Evolutionary conservation across 2,797 vertebrate genomes (phyloP), one percentile per base, ranked within the genome.

Genomic region (Ataeniobius toweri): DNA sequence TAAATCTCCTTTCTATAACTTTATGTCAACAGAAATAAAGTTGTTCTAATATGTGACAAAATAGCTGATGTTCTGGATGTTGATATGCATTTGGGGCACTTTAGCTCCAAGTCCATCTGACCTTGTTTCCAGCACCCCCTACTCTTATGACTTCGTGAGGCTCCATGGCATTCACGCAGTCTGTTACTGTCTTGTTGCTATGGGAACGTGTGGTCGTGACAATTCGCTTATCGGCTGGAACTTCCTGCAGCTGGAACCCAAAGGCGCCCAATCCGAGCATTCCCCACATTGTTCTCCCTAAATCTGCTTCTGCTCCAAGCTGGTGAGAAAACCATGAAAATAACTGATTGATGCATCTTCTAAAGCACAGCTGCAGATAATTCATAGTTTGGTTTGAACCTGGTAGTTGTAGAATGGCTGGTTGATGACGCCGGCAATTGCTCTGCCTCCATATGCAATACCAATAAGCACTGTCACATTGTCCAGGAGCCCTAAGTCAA

Each of bases 371-470:
- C 26, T 5, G 24, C 56, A 1, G 1, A 39, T 55, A 0, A 3
- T 14, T 58, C 46, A 48, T 26, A 14, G 8, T 73, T 18, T 44
- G 1, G 6, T 59, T 44, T 24, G 59, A 95, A 99, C 98, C 97
- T 99, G 95, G 77, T 99, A 99, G 93, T 99, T 99, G 94, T 97
- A 98, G 91, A 98, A 99, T 0, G 98, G 98, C 90, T 99, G 98
- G 89, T 99, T 99, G 89, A 99, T 98, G 89, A 99, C 95, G 59
- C 98, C 98, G 82, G 97, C 98, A 46, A 99, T 99, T 51, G 98
- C 97, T 93, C 94, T 97, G 83, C 98, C 98, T 93, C 92, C 88
- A 76, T 99, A 96, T 26, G 98, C 97, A 79, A 99, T 97, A 78
- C 98, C 98, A 86, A 99, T 99, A 18, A 99, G 96, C 82, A 99